Conservation (phyloP, 2,113 vertebrate genomes). For the Pagrus major region DNA sequence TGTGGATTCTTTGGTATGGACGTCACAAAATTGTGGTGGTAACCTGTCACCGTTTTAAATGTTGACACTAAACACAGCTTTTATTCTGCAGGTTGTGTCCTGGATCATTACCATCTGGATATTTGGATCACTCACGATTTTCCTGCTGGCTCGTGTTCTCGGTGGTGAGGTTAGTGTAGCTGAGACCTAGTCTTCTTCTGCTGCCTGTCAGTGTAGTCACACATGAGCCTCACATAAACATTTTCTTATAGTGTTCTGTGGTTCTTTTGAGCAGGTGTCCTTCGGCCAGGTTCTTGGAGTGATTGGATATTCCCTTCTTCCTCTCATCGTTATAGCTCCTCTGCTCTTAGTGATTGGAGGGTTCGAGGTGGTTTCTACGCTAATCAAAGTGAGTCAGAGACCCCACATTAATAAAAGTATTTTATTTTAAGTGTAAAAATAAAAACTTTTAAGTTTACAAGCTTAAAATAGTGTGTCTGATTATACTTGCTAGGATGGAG, state of each 20-base stretch:
- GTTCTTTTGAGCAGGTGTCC: slow-evolving; percentile 87
- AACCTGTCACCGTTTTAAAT: background rate
- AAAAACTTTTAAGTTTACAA: no score
- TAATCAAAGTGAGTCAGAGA: slow-evolving; percentile 92
- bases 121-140: slow-evolving; percentile 97
- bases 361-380: slow-evolving; percentile 93
- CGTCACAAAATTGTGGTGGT: background rate
- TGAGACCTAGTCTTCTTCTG: background rate
- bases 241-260: background rate
- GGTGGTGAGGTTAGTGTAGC: slow-evolving; percentile 93
- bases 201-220: background rate
- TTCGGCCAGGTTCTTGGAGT: slow-evolving; percentile 98
- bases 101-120: slow-evolving; percentile 99
- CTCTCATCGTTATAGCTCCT: slow-evolving; percentile 97
- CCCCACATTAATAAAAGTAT: background rate
- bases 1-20: background rate
- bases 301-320: slow-evolving; percentile 98
- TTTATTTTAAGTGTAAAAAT: background rate
- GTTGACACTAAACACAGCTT: background rate
- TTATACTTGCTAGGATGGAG: background rate
- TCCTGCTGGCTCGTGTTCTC: slow-evolving; percentile 96
- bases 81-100: slow-evolving; percentile 90
- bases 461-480: background rate
- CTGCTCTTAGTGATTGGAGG: slow-evolving; percentile 93
- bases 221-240: background rate